Conservation (phyloP, 2,888 invertebrate species). For the Trissoscelio sp. region DNA sequence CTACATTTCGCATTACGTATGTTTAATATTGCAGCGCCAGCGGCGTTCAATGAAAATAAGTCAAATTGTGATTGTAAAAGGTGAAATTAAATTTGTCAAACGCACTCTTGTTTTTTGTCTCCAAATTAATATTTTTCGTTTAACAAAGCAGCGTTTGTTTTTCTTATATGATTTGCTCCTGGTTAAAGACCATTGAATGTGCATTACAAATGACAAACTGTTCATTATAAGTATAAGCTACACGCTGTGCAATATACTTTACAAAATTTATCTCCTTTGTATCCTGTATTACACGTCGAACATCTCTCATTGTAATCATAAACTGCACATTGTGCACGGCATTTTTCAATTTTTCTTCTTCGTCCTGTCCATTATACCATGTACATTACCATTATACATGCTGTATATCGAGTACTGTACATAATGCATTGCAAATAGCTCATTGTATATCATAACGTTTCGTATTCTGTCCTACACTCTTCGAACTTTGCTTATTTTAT, state of each 20-base stretch:
- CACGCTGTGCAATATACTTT: slow-evolving; percentile 22
- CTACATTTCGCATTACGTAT: background rate
- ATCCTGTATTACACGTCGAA: slow-evolving; percentile 26
- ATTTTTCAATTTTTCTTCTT: slow-evolving; percentile 35
- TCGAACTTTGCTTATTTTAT: slow-evolving; percentile 3
- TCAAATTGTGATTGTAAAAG: no score
- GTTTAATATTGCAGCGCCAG: background rate
- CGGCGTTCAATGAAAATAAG: background rate
- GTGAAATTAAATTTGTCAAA: no score
- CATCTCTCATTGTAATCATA: slow-evolving; percentile 36
- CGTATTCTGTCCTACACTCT: background rate
- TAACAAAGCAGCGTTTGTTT: background rate
- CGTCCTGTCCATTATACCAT: slow-evolving; percentile 14
- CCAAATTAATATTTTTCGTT: background rate
- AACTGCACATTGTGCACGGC: slow-evolving; percentile 28
- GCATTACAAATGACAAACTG: slow-evolving; percentile 19
- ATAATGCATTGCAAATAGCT: slow-evolving; percentile 32
- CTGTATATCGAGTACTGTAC: background rate
- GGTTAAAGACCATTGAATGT: slow-evolving; percentile 3
- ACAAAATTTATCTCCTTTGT: slow-evolving; percentile 35
- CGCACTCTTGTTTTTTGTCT: background rate
- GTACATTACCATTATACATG: slow-evolving; percentile 30
- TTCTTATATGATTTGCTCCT: background rate
- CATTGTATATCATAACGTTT: slow-evolving; percentile 20
- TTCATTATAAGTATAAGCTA: slow-evolving; percentile 11